Conservation (phyloP, 1,140 invertebrate species). For the Charaxes varanes region DNA sequence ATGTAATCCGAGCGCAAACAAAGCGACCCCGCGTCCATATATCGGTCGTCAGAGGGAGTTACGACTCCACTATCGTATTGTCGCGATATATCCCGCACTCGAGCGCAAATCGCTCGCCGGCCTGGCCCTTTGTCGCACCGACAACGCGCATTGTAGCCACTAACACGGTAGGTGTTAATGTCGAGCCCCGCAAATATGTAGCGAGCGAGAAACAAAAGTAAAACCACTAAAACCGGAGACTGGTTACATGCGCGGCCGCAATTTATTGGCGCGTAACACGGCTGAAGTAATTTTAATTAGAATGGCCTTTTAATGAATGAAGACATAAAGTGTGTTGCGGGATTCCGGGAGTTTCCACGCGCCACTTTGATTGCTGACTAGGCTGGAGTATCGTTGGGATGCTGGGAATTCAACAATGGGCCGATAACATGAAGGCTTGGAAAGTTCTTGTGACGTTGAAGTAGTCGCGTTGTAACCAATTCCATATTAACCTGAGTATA, state of each 20-base stretch:
- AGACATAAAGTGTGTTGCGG: constrained; percentile 57
- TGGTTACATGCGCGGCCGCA: constrained; percentile 35
- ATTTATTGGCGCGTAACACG: constrained; percentile 56
- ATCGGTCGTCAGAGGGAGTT: constrained; percentile 42
- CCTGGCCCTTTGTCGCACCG: constrained; percentile 50
- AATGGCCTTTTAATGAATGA: constrained; percentile 64
- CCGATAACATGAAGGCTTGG: no score
- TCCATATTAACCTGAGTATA: no score
- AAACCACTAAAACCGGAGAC: constrained; percentile 10
- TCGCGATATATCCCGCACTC: constrained; percentile 50
- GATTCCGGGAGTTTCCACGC: constrained; percentile 43
- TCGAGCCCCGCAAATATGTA: constrained; percentile 61
- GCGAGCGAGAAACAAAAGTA: constrained; percentile 54
- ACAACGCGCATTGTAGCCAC: constrained; percentile 47
- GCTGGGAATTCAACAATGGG: no score
- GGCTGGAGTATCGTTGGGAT: constrained; percentile 33
- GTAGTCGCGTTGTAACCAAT: no score
- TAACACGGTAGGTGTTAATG: constrained; percentile 53
- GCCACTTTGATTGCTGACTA: constrained; percentile 53
- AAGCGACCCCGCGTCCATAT: constrained; percentile 46
- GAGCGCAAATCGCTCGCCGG: constrained; percentile 46
- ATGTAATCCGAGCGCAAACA: constrained; percentile 52
- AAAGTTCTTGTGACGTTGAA: no score
- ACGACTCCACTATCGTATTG: constrained; percentile 51
- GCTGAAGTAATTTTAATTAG: constrained; percentile 68